phyloP scores from a whole-genome alignment of 2,113 vertebrate species.

The Chamaea fasciata region DNA sequence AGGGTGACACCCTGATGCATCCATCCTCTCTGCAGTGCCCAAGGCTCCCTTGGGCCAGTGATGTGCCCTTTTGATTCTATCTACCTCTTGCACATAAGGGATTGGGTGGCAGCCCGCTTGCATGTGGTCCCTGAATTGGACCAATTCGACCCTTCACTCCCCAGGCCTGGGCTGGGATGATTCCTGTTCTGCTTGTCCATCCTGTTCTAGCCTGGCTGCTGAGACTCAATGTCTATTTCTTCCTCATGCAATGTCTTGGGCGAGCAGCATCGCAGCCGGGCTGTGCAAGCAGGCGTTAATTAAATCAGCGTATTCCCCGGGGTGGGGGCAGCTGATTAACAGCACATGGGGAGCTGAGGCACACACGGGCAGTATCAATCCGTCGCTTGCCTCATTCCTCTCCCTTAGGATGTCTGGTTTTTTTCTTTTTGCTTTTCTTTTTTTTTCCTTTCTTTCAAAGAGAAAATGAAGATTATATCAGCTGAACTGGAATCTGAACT shows the following conservation, averaged over 20 bases:
- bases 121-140: neutral
- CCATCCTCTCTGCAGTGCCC: neutral
- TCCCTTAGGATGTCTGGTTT: neutral
- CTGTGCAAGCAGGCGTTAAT: conserved; percentile 40
- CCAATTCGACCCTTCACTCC: neutral
- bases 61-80: neutral
- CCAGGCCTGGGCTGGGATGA: neutral
- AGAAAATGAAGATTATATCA: conserved; percentile 57
- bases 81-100: neutral
- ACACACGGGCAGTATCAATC: conserved; percentile 6
- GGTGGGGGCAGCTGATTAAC: conserved; percentile 8
- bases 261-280: neutral
- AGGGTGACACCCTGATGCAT: neutral
- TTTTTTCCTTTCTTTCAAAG: conserved; percentile 34
- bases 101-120: fast-evolving
- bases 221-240: neutral
- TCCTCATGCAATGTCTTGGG: neutral
- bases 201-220: neutral
- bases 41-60: neutral
- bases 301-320: neutral
- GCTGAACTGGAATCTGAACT: conserved; percentile 31
- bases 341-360: conserved; percentile 26
- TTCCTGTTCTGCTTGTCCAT: neutral
- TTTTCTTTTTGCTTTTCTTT: neutral
- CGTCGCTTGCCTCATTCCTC: neutral